A percentile compares a stretch with the other conserved stretches of the same genome.
Conservation (phyloP, 2,888 invertebrate species). For the Octodonta nipae region DNA sequence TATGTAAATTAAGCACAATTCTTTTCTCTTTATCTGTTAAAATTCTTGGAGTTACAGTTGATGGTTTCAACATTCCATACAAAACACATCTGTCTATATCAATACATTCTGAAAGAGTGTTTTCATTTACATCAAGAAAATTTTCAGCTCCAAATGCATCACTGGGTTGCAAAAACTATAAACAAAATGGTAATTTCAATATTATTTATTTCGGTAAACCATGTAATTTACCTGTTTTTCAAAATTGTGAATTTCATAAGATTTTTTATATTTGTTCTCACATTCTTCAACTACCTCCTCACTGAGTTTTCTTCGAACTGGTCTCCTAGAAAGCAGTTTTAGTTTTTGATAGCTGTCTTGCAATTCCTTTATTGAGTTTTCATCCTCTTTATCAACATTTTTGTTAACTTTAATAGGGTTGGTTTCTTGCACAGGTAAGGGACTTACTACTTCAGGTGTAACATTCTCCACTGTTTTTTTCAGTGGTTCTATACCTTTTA, state of each 20-base stretch:
- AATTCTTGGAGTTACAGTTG: not conserved
- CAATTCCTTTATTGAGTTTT: not conserved
- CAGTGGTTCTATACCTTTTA: not conserved
- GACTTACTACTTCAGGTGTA: not conserved
- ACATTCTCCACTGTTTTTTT: not conserved
- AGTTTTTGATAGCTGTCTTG: not conserved
- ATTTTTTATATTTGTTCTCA: not conserved
- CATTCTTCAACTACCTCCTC: not conserved
- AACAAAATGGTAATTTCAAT: no score
- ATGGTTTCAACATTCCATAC: not conserved
- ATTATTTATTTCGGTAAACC: no score
- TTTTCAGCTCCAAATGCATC: not conserved
- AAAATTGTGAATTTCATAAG: not conserved
- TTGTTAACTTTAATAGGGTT: not conserved
- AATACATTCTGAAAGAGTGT: no score
- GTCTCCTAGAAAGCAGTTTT: not conserved
- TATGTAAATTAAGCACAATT: not conserved
- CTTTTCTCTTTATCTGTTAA: not conserved
- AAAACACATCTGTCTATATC: not conserved
- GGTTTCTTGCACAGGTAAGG: not conserved
- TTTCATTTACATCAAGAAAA: not conserved
- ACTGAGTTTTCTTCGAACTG: not conserved
- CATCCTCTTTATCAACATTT: no score
- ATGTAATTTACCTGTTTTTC: no score
- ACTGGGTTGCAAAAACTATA: not conserved